Percentiles rank a stretch among this genome's conserved stretches.
These are phyloP conservation scores for Subanguina moxae DNA, from an alignment of 1,140 invertebrate species.

Conservation along the genomic window DNA sequence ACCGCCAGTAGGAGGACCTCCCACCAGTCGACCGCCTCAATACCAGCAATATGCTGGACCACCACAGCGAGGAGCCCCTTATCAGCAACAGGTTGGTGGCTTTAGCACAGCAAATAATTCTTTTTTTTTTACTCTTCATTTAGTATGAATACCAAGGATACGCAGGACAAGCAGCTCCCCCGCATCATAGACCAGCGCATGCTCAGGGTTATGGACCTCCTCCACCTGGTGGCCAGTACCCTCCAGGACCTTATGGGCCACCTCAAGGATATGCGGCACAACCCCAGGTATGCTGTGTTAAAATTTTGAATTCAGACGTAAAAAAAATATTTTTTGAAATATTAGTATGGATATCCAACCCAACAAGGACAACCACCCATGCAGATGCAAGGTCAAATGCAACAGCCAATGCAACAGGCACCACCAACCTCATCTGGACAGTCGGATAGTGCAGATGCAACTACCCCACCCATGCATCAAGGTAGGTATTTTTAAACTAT, in stretches of 20 bases:
- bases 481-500: background rate
- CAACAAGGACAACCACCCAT: conserved; percentile 25
- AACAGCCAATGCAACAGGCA: conserved; percentile 17
- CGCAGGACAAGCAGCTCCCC: background rate
- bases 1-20: background rate
- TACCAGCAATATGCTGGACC: conserved; percentile 19
- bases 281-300: conserved; percentile 11
- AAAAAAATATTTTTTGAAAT: too few relatives aligned
- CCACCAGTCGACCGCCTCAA: background rate
- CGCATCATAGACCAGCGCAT: conserved; percentile 9
- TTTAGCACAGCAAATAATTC: background rate
- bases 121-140: background rate
- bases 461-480: background rate
- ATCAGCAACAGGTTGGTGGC: conserved; percentile 5
- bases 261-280: conserved; percentile 21
- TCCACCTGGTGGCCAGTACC: conserved; percentile 27
- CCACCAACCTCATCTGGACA: conserved; percentile 8
- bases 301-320: conserved; percentile 3
- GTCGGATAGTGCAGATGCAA: conserved; percentile 8
- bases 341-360: conserved; percentile 27
- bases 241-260: conserved; percentile 9
- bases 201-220: conserved; percentile 16
- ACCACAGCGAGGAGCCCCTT: conserved; percentile 15
- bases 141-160: conserved; percentile 21
- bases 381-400: conserved; percentile 22